Base-by-base conservation (phyloP, 2,113 vertebrate species). In the Apus apus region DNA sequence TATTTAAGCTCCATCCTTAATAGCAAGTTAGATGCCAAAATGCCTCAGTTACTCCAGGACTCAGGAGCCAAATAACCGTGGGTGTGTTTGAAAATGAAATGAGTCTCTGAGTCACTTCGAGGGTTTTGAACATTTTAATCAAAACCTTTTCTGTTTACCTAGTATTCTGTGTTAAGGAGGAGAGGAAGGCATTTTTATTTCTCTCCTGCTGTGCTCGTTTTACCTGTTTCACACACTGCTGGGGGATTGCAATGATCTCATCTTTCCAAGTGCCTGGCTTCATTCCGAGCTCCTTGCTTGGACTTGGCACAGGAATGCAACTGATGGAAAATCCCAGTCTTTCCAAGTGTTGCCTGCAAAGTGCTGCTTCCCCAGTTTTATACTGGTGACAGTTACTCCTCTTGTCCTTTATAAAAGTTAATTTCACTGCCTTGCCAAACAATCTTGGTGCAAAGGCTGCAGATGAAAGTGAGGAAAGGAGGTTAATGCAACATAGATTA, bases 381-480 rank as follows among this genome's bases (percentile, higher is more conserved):
- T 43, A 5, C 62, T 46, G 87, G 86, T 40, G 84, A 36, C 89
- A 75, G 81, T 48, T 26, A 23, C 23, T 76, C 88, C 77, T 83
- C 74, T 76, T 30, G 46, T 62, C 79, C 81, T 95, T 95, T 50
- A 79, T 82, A 38, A 86, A 91, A 90, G 64, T 96, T 38, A 2
- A 84, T 96, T 89, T 93, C 70, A 70, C 82, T 62, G 85, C 77
- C 61, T 82, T 66, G 66, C 85, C 19, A 30, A 93, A 66, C 30
- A 36, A 7, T 82, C 92, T 91, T 53, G 56, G 48, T 68, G 64
- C 36, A 74, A 93, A 92, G 46, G 67, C 89, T 87, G 5, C 34
- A 56, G 91, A 58, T 48, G 86, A 74, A 77, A 89, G 82, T 9
- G 58, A 68, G 34, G 51, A 64, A 79, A 38, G 65, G 50, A 48